phyloP scores from a whole-genome alignment of 2,113 vertebrate species.

The Struthio camelus region DNA sequence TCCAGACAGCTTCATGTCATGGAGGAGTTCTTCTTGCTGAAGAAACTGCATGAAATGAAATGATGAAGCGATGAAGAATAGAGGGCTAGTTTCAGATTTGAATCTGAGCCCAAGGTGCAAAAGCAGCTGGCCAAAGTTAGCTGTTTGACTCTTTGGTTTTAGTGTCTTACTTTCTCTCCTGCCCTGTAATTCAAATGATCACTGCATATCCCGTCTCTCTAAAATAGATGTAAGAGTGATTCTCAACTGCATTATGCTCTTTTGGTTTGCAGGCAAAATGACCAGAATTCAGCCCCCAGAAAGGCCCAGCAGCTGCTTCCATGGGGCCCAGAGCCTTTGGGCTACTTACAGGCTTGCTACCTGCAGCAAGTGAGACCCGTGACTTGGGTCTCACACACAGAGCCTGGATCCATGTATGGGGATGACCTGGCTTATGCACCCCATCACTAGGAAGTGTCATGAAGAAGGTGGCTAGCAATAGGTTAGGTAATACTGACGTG shows the following conservation, averaged over 20 bases:
- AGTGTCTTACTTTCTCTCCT: not conserved
- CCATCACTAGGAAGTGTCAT: rapidly evolving
- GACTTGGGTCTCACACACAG: not conserved
- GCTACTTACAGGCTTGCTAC: not conserved
- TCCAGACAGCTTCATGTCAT: not conserved
- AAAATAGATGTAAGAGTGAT: not conserved
- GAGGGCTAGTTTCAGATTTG: not conserved
- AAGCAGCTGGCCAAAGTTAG: not conserved
- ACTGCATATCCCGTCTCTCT: not conserved
- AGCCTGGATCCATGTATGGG: rapidly evolving
- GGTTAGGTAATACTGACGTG: not conserved
- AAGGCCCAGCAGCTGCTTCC: not conserved
- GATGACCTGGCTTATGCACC: not conserved
- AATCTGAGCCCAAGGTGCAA: not conserved
- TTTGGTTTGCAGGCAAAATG: not conserved
- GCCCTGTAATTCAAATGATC: not conserved
- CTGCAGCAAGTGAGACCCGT: rapidly evolving
- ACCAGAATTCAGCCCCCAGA: not conserved
- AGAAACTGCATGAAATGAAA: not conserved
- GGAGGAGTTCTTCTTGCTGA: not conserved
- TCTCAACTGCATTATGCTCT: not conserved
- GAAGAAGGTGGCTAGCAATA: not conserved
- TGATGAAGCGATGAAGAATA: not conserved
- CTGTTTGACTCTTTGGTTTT: not conserved
- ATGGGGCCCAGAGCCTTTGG: rapidly evolving